Evolutionary conservation across 2,113 vertebrate genomes (phyloP), one percentile per base, ranked within the genome.

Genomic region (Myotis lucifugus): DNA sequence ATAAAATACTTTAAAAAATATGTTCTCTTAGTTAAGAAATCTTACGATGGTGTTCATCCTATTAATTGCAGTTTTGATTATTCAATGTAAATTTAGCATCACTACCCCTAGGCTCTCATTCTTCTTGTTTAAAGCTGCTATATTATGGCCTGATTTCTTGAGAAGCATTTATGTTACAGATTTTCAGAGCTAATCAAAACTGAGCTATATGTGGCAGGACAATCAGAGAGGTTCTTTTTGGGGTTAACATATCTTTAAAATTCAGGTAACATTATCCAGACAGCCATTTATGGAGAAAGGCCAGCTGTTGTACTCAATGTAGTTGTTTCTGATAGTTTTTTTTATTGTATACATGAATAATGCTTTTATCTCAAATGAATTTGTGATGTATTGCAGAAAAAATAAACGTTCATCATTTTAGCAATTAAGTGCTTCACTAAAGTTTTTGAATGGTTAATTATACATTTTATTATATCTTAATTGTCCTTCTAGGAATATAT

Each of bases 1-100:
- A 73, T 78, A 88, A 92, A 96, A 72, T 69, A n/a, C 15, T 85
- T 95, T 52, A 29, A 90, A 90, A 90, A 81, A 79, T 96, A 64
- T n/a, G 40, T 84, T 93, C 3, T 86, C 1, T 93, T 88, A n/a
- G 25, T 77, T 64, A 73, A 70, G 13, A 48, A 76, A 88, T 66
- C 14, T 84, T 84, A 66, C 0, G 50, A 19, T 96, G 9, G 18
- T 81, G 6, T 92, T 91, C 34, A 77, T 83, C 7, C 15, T 89
- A 76, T 40, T 88, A 77, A 85, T 76, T n/a, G 64, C 14, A 83
- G 21, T 56, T 87, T 74, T 79, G 13, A 70, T 90, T 94, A 77
- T 82, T 94, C 32, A 77, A 15, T 81, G 85, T 52, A 95, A 85
- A 34, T 37, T 93, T 48, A 93, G 8, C 42, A 96, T 78, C 17